Percentiles rank a stretch among this genome's conserved stretches.
These are phyloP conservation scores for Camelus bactrianus DNA, from an alignment of 2,113 vertebrate genomes.

Conservation along the genomic window DNA sequence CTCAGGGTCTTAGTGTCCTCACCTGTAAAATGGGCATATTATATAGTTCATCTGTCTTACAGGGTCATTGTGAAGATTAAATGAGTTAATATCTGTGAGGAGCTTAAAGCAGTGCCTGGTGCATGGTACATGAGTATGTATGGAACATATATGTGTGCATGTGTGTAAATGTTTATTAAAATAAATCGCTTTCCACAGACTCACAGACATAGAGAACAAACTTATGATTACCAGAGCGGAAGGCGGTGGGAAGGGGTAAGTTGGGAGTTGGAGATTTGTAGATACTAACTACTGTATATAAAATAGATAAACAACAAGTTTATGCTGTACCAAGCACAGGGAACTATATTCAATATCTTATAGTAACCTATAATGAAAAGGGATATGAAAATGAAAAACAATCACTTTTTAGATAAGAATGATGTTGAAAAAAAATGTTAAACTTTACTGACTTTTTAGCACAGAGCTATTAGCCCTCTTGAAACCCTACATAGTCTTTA, in stretches of 20 bases:
- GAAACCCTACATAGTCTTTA: background rate
- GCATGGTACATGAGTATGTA: rapidly evolving
- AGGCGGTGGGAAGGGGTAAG: too few species aligned
- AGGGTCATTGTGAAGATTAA: background rate
- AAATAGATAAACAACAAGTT: too few species aligned
- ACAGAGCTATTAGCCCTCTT: background rate
- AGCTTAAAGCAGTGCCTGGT: background rate
- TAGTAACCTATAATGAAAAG: too few species aligned
- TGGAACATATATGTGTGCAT: too few species aligned
- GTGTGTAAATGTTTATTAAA: background rate
- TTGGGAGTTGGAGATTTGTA: too few species aligned
- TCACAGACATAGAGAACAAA: too few species aligned
- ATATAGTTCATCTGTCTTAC: background rate
- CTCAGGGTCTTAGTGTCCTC: background rate
- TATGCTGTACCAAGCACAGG: too few species aligned
- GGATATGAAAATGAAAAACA: too few species aligned
- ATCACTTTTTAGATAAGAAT: background rate
- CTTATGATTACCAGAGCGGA: too few species aligned
- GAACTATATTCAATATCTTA: too few species aligned
- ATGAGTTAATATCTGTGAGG: background rate
- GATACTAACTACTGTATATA: too few species aligned
- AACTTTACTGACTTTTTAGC: background rate
- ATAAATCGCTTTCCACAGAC: background rate
- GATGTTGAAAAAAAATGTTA: background rate
- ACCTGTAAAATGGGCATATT: background rate